Base-by-base conservation (phyloP, 2,113 vertebrate species). In the Ceuthmochares aereus region DNA sequence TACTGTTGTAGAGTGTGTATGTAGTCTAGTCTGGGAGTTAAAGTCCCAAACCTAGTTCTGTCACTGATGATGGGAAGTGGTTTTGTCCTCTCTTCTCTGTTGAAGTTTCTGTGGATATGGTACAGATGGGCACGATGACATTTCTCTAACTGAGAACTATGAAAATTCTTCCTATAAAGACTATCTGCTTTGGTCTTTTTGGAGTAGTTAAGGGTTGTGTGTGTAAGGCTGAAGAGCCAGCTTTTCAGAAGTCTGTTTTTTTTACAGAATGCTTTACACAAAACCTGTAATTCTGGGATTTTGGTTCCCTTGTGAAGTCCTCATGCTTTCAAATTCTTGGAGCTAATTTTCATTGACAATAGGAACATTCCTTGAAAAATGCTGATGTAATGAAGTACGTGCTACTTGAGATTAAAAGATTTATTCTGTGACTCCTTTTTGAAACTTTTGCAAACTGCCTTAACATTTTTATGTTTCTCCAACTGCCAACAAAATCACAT, bases 351-450 rank as follows among this genome's bases (percentile, higher is more conserved):
- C 96, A 94, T 84, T 96, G 92, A 95, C 92, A 96, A 94, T 93
- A 87, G 94, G 94, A 97, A 95, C 95, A 94, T 96, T 96, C 96
- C 95, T 93, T 97, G 96, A 96, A 94, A 95, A 97, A 89, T 96
- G 95, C 96, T 96, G 96, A 97, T 96, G 96, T 96, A 94, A 96
- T 89, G 90, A 93, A 95, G 92, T 97, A 94, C 94, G 95, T 96
- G 93, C 95, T 96, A 87, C 96, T 96, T 81, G 90, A 96, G 96
- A 95, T 96, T 92, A 96, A 96, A 89, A 96, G 96, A 95, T 95
- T 93, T 93, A 92, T 92, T 93, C 94, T 82, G 76, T 94, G 94
- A 95, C 62, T 95, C 89, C 92, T 95, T 92, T 89, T 75, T 87
- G 69, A 94, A 95, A 90, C 90, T 92, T 92, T 94, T 81, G 93